A percentile compares a stretch with the other conserved stretches of the same genome.
Evolutionary conservation across 2,797 vertebrate genomes (phyloP).

Genomic region (Botia almorhae): DNA sequence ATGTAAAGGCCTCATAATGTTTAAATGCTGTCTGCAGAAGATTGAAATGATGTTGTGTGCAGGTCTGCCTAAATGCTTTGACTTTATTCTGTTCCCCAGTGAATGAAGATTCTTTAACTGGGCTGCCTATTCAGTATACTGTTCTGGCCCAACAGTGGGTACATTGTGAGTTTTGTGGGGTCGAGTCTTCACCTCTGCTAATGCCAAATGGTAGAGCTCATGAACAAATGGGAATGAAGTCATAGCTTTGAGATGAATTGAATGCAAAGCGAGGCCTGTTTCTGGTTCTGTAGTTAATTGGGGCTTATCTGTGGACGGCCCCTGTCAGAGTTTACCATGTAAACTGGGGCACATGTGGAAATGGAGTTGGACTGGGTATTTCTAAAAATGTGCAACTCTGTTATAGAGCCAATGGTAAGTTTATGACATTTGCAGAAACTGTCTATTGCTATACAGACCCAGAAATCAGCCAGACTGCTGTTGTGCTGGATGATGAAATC

Average conservation of each 20-base stretch:
- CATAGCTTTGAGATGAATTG: slow-evolving; percentile 68
- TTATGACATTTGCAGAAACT: background rate
- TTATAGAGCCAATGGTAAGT: slow-evolving; percentile 8
- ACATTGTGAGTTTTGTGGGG: slow-evolving; percentile 50
- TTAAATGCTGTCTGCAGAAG: slow-evolving; percentile 39
- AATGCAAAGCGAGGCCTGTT: slow-evolving; percentile 52
- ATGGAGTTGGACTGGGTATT: slow-evolving; percentile 6
- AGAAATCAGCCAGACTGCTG: background rate
- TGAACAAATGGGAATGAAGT: slow-evolving; percentile 70
- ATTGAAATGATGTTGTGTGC: slow-evolving; percentile 37
- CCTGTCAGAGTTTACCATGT: slow-evolving; percentile 30
- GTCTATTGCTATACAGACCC: background rate
- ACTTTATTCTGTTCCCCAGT: slow-evolving; percentile 50
- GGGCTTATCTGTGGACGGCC: slow-evolving; percentile 39
- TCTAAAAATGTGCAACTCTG: background rate
- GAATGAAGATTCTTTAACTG: slow-evolving; percentile 19
- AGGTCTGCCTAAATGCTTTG: slow-evolving; percentile 42
- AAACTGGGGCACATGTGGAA: slow-evolving; percentile 52
- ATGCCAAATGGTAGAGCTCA: slow-evolving; percentile 62
- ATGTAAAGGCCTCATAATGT: slow-evolving; percentile 6
- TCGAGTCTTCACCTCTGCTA: slow-evolving; percentile 35
- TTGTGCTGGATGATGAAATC: background rate
- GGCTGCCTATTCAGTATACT: slow-evolving; percentile 32
- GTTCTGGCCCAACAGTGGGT: slow-evolving; percentile 51
- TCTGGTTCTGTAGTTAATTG: slow-evolving; percentile 43